Base-by-base conservation (phyloP, 53 echinoderm and acorn worm genomes). In the Crossaster papposus region DNA sequence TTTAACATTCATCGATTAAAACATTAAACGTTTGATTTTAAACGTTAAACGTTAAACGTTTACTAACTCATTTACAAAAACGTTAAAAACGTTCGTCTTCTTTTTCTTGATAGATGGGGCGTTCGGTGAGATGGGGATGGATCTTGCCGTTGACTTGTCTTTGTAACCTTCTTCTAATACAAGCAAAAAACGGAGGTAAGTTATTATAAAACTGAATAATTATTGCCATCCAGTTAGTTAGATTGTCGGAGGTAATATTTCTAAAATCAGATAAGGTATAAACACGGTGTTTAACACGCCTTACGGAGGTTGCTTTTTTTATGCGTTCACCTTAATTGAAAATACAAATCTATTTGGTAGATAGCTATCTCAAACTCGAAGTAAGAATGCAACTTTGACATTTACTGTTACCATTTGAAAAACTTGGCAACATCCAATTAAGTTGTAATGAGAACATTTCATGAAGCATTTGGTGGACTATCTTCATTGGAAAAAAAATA, bases 181-280 rank as follows among this genome's bases (percentile, higher is more conserved):
- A 77, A 20, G 87, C 87, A 23, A 87, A 75, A 87, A 72, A 75
- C 33, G 87, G 76, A 87, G 37, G 87, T 87, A 87, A 77, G 87
- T 54, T 10, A 14, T 44, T 50, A 11, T 24, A 51, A 28, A n/a
- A 44, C 50, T 0, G 22, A 29, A 5, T n/a, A 50, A 83, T 24
- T 70, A 32, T 18, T 23, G 22, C 14, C 11, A 36, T 14, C 37
- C 36, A 6, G 28, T 28, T 29, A 20, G 15, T 70, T 11, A n/a
- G 22, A 18, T 17, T 7, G 44, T 9, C 44, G 58, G 14, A 58
- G 12, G 17, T 17, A 58, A 17, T 58, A 58, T n/a, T n/a, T n/a
- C n/a, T 58, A 18, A 15, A 18, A 18, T 15, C 14, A 20, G n/a
- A n/a, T n/a, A n/a, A n/a, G n/a, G n/a, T n/a, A n/a, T n/a, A n/a